Base-by-base conservation (phyloP, 2,888 invertebrate genomes). In the Tyria jacobaeae region DNA sequence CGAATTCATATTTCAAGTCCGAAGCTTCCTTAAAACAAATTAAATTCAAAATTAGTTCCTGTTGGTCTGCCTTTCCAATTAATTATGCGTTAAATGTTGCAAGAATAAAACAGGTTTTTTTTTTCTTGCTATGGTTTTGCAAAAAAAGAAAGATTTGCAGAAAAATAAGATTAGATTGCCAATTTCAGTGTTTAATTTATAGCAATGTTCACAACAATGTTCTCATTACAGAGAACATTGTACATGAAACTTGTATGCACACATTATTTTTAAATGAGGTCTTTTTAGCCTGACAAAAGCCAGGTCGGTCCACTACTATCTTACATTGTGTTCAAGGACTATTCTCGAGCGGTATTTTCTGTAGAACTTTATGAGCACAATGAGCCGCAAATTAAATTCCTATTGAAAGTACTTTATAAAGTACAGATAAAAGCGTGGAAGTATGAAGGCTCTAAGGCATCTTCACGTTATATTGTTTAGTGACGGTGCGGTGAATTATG, bases 311-410 rank as follows among this genome's bases (percentile, higher is more conserved):
- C 44, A 44, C 21, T 44, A 62, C 41, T 59, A 58, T 47, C 52
- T 39, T 37, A 60, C 41, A 72, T 68, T 70, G 55, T 68, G 54
- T 49, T 34, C 56, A 44, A 39, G 51, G 55, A 62, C 66, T 55
- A 75, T 75, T 73, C 73, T 65, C 61, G 48, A 49, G 25, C 59
- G 57, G 62, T 66, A 75, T 73, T 68, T 62, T 57, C 57, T 51
- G 58, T 53, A 57, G 70, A 70, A 68, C 63, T 70, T 70, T 70
- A 66, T 64, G 57, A 34, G 57, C 27, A 70, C 61, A 70, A 56
- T 61, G 50, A 41, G 50, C 41, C 39, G 55, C 56, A 55, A 57
- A 70, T 66, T 62, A 66, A 66, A 73, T 73, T 70, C 53, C 50
- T 60, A 65, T 63, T 37, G 44, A 10, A 44, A 27, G 53, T 41